A percentile compares a stretch with the other conserved stretches of the same genome.
phyloP scores from a whole-genome alignment of 2,888 invertebrate species.

The Morpho achilles region DNA sequence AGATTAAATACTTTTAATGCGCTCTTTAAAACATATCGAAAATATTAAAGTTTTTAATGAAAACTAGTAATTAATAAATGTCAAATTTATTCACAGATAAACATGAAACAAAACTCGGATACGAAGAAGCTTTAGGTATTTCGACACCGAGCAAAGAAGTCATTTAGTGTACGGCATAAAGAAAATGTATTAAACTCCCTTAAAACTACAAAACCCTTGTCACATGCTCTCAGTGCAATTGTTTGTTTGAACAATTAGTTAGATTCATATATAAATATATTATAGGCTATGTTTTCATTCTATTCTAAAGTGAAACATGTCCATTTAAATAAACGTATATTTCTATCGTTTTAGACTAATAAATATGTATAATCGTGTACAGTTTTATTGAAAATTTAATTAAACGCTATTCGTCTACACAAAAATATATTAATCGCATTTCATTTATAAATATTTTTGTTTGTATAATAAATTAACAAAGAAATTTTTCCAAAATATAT shows the following conservation, averaged over 20 bases:
- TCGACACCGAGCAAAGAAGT: slow-evolving; percentile 95
- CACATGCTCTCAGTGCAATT: slow-evolving; percentile 69
- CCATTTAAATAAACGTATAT: slow-evolving; percentile 64
- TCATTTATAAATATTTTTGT: slow-evolving; percentile 2
- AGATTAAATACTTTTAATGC: too few relatives aligned
- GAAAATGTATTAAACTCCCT: slow-evolving; percentile 30
- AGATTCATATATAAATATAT: slow-evolving; percentile 46
- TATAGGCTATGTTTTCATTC: slow-evolving; percentile 55
- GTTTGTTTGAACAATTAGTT: slow-evolving; percentile 66
- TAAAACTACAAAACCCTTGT: slow-evolving; percentile 46
- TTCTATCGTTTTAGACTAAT: slow-evolving; percentile 57
- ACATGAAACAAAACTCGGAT: slow-evolving; percentile 83
- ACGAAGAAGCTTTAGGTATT: slow-evolving; percentile 94
- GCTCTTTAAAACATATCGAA: too few relatives aligned
- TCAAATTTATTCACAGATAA: slow-evolving; percentile 54
- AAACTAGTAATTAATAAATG: too few relatives aligned
- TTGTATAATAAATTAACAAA: too few relatives aligned
- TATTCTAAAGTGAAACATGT: slow-evolving; percentile 58
- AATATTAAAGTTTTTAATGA: too few relatives aligned
- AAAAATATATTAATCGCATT: slow-evolving; percentile 12
- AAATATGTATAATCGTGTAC: slow-evolving; percentile 69
- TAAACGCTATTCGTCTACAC: slow-evolving; percentile 22
- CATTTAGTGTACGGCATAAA: slow-evolving; percentile 60
- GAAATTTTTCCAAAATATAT: too few relatives aligned
- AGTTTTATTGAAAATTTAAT: slow-evolving; percentile 60